Evolutionary conservation across 2,797 vertebrate species (phyloP), one percentile per base, ranked within the genome.

Genomic region (Melanotaenia maccullochi): DNA sequence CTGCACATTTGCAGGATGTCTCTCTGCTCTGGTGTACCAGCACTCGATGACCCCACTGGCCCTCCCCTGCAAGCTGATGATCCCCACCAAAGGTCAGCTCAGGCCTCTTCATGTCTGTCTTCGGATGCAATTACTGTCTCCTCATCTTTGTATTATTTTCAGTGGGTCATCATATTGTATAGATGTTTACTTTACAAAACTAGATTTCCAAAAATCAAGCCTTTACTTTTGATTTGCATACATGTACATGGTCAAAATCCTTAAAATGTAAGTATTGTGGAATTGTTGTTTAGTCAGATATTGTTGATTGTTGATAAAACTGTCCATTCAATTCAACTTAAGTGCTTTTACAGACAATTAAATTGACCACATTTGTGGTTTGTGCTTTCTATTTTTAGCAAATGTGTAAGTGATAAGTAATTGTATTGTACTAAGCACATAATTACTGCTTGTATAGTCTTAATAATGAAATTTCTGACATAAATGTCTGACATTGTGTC

Each of bases 11-110:
- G 30, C 78, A 99, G 98, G 97, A 51, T 98, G 97, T 79, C 96
- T 99, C 6, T 99, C 97, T 0, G 97, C 97, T 18, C 92, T 99
- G 85, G 98, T 99, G 64, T 99, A 99, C 88, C 98, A 99, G 88
- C 98, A 99, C 90, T 97, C 97, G 11, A 97, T 99, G 95, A 99
- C 96, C 20, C 97, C 97, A 0, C 87, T 99, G 93, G 98, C 98
- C 70, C 91, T 99, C 85, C 97, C 98, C 82, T 99, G 98, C 84
- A 99, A 97, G 89, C 95, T 99, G 81, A 96, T 99, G 90, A 98
- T 99, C 92, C 97, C 97, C 79, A 92, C 96, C 87, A 95, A 96
- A 97, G 97, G 97, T 99, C 92, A 91, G 92, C 76, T 25, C 4
- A 0, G 1, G 51, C 7, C 44, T 3, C 49, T 18, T 30, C 36